Conservation (phyloP, 2,888 invertebrate species). For the Conistra vaccinii region DNA sequence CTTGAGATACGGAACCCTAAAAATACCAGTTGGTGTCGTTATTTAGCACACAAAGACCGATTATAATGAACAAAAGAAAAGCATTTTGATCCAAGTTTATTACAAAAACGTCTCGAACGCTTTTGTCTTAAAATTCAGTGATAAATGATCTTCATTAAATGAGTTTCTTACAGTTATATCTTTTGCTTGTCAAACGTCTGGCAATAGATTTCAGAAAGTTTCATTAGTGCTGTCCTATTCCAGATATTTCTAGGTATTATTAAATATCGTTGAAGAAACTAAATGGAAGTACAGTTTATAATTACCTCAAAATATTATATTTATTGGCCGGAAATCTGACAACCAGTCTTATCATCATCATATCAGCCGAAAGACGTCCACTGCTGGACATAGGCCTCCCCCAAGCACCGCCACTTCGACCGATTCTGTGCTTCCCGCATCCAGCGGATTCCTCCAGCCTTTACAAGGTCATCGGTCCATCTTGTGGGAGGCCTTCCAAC, state of each 20-base stretch:
- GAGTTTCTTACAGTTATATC: slow-evolving; percentile 22
- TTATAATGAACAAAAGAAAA: neutral
- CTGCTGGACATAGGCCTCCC: too few species aligned
- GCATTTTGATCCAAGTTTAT: neutral
- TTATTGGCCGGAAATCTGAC: neutral
- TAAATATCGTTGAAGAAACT: slow-evolving; percentile 15
- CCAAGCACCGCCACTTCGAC: too few species aligned
- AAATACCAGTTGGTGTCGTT: neutral
- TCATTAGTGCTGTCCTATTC: slow-evolving; percentile 17
- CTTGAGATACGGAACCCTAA: neutral
- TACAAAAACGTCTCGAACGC: neutral
- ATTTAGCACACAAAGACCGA: neutral
- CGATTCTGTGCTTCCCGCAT: too few species aligned
- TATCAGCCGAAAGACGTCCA: too few species aligned
- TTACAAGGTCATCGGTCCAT: too few species aligned
- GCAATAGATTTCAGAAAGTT: slow-evolving; percentile 27
- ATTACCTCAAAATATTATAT: neutral
- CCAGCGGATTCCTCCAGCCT: too few species aligned
- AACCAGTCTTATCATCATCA: neutral
- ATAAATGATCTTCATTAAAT: slow-evolving; percentile 27
- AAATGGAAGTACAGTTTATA: neutral
- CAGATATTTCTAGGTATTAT: neutral
- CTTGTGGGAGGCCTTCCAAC: too few species aligned
- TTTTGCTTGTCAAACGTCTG: slow-evolving; percentile 33
- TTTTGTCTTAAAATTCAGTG: slow-evolving; percentile 24